Percentiles rank a stretch among this genome's conserved stretches.
phyloP scores from a whole-genome alignment of 2,888 invertebrate species.

The Trypoxylon attenuatum region DNA sequence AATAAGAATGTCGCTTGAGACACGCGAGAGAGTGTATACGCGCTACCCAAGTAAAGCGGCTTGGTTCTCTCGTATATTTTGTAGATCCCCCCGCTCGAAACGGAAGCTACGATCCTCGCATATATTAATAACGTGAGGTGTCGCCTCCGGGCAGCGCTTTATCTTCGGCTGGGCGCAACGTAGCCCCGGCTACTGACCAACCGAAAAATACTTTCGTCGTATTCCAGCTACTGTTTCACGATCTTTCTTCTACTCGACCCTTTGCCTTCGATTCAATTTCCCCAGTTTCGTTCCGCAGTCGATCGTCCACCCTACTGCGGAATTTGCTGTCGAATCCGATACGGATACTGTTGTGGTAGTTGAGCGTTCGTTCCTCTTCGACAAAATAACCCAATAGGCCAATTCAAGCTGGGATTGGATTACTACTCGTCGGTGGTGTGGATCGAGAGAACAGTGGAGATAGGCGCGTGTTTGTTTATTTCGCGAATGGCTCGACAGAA shows the following conservation, averaged over 20 bases:
- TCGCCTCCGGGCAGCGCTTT: conserved; percentile 74
- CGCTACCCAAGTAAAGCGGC: background rate
- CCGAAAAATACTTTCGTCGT: conserved; percentile 63
- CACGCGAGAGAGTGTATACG: too few species aligned
- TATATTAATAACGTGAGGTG: conserved; percentile 73
- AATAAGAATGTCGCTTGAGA: too few species aligned
- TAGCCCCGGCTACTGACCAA: conserved; percentile 52
- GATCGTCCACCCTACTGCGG: too few species aligned
- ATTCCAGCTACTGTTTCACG: conserved; percentile 40
- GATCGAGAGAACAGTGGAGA: background rate
- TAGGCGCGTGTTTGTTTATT: background rate
- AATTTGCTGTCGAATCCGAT: too few species aligned
- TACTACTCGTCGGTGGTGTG: background rate
- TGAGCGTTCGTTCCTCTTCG: background rate
- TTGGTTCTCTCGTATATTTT: conserved; percentile 1
- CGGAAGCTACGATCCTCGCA: conserved; percentile 71
- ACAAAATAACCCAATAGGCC: background rate
- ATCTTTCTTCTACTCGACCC: background rate
- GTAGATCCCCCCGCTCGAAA: conserved; percentile 37
- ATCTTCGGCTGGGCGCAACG: conserved; percentile 65
- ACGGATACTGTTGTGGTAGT: background rate
- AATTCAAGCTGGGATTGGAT: background rate
- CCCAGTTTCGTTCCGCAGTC: too few species aligned
- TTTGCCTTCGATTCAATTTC: too few species aligned
- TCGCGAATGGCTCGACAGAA: background rate